A percentile compares a stretch with the other conserved stretches of the same genome.
phyloP scores from a whole-genome alignment of 1,140 invertebrate species.

The Pomacea maculata region DNA sequence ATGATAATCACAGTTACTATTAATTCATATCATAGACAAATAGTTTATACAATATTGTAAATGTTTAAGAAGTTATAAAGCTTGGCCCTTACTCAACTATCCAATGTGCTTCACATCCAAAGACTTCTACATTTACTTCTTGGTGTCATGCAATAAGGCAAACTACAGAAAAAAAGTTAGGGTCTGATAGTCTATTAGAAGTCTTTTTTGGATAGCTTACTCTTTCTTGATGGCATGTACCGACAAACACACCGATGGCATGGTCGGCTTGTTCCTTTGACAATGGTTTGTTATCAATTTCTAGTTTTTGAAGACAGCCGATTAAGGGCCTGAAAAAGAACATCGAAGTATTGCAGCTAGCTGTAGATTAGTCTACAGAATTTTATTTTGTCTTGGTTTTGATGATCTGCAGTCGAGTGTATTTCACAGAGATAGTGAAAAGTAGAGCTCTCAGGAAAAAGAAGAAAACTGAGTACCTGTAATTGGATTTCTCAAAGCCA shows the following conservation, averaged over 20 bases:
- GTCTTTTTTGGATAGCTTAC: neutral
- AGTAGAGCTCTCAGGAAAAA: neutral
- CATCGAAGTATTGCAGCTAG: neutral
- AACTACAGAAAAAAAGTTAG: no score
- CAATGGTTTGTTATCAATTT: conserved; percentile 16
- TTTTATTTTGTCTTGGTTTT: neutral
- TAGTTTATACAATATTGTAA: no score
- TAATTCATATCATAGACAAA: no score
- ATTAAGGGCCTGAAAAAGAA: conserved; percentile 16
- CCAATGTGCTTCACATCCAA: no score
- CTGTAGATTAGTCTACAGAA: neutral
- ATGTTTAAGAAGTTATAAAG: no score
- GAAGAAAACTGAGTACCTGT: neutral
- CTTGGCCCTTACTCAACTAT: no score
- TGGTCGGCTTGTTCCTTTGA: neutral
- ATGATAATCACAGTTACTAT: no score
- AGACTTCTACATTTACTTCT: no score
- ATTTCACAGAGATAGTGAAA: neutral
- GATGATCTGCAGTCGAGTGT: neutral
- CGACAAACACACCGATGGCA: conserved; percentile 3
- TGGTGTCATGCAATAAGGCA: no score
- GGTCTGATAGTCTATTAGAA: neutral
- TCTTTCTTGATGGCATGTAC: neutral
- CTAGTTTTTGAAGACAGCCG: conserved; percentile 8
- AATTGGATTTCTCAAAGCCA: conserved; percentile 5